A percentile compares a stretch with the other conserved stretches of the same genome.
Evolutionary conservation across 2,888 invertebrate species (phyloP).

Genomic region (Drosophila mimetica): DNA sequence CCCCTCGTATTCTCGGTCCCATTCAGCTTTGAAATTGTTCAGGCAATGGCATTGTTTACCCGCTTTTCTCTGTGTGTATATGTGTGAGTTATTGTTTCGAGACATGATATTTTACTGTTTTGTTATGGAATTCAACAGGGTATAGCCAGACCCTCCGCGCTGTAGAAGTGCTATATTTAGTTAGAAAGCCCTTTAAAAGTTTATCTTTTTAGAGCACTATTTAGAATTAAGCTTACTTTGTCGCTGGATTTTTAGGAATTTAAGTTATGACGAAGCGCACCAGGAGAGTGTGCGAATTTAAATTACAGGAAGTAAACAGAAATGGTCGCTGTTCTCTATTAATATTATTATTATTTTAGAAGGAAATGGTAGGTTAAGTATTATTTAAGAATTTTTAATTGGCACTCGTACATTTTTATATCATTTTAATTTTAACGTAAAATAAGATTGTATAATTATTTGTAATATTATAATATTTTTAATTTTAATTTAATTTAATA

Average conservation of each 20-base stretch:
- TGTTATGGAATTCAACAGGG: conserved; percentile 31
- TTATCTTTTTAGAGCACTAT: not conserved
- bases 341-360: no score
- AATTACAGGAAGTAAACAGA: not conserved
- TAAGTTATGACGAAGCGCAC: no score
- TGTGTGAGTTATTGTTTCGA: conserved; percentile 56
- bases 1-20: not conserved
- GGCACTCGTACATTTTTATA: no score
- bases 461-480: no score
- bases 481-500: not conserved
- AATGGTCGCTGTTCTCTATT: no score
- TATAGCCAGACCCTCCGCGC: conserved; percentile 8
- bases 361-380: no score
- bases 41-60: conserved; percentile 45
- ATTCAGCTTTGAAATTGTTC: conserved; percentile 45
- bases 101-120: conserved; percentile 57
- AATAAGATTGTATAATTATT: no score
- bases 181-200: not conserved
- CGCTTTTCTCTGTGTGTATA: conserved; percentile 21
- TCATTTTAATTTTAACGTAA: no score
- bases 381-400: no score
- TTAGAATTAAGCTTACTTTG: not conserved
- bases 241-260: not conserved
- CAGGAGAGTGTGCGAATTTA: no score
- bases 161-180: not conserved